Conservation (phyloP, 2,113 vertebrate species). For the Salvator merianae region DNA sequence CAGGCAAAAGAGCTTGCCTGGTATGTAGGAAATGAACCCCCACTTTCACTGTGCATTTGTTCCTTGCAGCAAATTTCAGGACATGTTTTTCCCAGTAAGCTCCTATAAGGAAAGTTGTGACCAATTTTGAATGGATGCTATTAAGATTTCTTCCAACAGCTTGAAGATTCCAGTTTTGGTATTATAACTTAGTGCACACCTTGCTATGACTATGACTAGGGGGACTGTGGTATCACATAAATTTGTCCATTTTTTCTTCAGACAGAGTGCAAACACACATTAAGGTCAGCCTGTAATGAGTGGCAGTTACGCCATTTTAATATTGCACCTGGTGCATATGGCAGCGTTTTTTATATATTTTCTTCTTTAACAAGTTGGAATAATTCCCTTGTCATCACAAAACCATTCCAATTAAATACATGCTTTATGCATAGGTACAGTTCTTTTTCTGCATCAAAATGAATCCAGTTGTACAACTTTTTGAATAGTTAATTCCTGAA, state of each 20-base stretch:
- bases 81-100: neutral
- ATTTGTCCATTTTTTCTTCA: no score
- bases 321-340: no score
- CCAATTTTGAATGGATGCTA: neutral
- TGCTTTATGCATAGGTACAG: no score
- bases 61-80: neutral
- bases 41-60: slow-evolving; percentile 19
- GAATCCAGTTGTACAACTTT: neutral
- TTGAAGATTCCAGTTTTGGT: neutral
- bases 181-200: neutral
- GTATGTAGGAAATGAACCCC: neutral
- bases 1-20: neutral
- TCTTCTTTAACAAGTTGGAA: neutral
- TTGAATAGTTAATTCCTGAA: neutral
- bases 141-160: neutral
- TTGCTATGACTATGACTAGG: no score
- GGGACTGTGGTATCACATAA: no score
- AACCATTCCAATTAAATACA: no score
- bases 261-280: no score
- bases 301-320: no score
- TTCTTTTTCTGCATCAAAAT: no score
- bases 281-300: no score
- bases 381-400: no score
- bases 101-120: neutral
- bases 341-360: neutral